phyloP scores from a whole-genome alignment of 2,113 vertebrate genomes.

The Hirundichthys speculiger region DNA sequence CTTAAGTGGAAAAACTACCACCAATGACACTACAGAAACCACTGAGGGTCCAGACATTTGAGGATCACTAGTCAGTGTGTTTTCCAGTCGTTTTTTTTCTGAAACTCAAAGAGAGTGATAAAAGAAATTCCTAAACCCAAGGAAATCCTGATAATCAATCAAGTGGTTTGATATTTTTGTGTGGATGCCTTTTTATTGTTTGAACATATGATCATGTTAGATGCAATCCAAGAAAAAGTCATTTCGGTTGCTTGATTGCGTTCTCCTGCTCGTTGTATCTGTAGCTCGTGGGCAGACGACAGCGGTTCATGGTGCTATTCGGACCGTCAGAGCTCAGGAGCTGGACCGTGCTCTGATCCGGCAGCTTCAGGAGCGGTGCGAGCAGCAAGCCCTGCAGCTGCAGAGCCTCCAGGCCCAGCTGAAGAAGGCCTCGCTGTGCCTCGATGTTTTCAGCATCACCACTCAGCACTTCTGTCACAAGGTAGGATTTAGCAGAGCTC shows the following conservation, averaged over 20 bases:
- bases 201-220: no score
- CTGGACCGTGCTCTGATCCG: constrained; percentile 85
- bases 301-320: constrained; percentile 54
- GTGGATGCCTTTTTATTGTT: no score
- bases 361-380: constrained; percentile 86
- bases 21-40: no score
- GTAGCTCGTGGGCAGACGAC: constrained; percentile 83
- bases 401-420: constrained; percentile 81
- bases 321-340: constrained; percentile 75
- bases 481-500: constrained; percentile 75
- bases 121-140: no score
- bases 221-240: not conserved
- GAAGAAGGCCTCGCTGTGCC: constrained; percentile 80
- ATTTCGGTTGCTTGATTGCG: not conserved
- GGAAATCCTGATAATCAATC: no score
- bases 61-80: no score
- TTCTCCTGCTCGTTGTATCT: not conserved
- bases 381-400: constrained; percentile 86
- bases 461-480: constrained; percentile 91
- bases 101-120: no score
- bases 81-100: no score
- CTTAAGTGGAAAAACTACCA: no score
- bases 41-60: no score
- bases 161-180: no score
- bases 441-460: constrained; percentile 88